phyloP scores from a whole-genome alignment of 2,113 vertebrate genomes.

The Limnothrissa miodon region DNA sequence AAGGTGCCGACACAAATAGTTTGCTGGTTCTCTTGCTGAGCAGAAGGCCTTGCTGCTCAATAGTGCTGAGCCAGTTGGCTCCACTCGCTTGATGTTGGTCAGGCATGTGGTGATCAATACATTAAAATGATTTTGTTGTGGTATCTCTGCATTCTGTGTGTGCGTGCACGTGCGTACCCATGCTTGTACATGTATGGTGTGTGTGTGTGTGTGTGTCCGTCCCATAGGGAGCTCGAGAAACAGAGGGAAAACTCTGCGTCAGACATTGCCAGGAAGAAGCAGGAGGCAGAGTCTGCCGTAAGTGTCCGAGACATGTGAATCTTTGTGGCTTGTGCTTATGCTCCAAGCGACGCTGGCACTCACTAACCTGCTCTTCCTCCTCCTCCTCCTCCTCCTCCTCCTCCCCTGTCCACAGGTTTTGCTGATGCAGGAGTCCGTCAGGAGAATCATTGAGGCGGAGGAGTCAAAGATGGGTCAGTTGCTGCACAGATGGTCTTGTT shows the following conservation, averaged over 20 bases:
- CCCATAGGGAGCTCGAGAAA: constrained; percentile 86
- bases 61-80: constrained; percentile 3
- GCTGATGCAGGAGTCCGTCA: constrained; percentile 96
- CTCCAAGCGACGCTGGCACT: constrained; percentile 17
- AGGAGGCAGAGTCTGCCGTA: constrained; percentile 92
- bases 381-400: constrained; percentile 10
- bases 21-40: constrained; percentile 5
- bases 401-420: constrained; percentile 73
- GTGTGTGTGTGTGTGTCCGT: constrained; percentile 11
- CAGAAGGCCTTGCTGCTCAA: background rate
- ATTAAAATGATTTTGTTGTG: constrained; percentile 1
- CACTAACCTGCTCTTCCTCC: constrained; percentile 24
- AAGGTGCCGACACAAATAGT: background rate
- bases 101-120: constrained; percentile 7
- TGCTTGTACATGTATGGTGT: background rate
- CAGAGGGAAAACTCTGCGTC: constrained; percentile 86
- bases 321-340: background rate
- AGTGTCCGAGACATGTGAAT: constrained; percentile 54
- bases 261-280: constrained; percentile 88
- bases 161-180: background rate
- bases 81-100: background rate
- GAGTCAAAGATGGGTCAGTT: constrained; percentile 92
- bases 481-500: background rate
- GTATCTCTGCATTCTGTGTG: constrained; percentile 28
- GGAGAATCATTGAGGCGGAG: constrained; percentile 89